A percentile compares a stretch with the other conserved stretches of the same genome.
phyloP scores from a whole-genome alignment of 2,888 invertebrate genomes.

The Nycteola revayana region DNA sequence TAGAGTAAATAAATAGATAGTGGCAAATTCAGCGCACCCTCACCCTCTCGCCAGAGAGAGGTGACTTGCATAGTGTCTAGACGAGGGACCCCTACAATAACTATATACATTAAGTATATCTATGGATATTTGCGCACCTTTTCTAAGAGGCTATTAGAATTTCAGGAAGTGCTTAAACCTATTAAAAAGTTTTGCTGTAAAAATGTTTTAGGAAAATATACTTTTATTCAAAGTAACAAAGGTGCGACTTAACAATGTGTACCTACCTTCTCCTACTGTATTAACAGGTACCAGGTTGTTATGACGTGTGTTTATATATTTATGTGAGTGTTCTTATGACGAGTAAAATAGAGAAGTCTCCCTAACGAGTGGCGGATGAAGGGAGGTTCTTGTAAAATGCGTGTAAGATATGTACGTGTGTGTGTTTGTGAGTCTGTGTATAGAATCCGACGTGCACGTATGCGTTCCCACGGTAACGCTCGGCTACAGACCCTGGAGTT shows the following conservation, averaged over 20 bases:
- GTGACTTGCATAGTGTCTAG: constrained; percentile 78
- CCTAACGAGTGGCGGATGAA: constrained; percentile 34
- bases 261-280: no score
- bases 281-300: no score
- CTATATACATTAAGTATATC: constrained; percentile 32
- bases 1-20: constrained; percentile 76
- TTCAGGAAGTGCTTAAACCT: constrained; percentile 10
- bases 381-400: constrained; percentile 48
- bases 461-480: constrained; percentile 68
- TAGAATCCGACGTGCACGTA: constrained; percentile 42
- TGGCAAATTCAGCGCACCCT: constrained; percentile 68
- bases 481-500: constrained; percentile 45
- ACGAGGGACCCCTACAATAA: constrained; percentile 67
- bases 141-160: constrained; percentile 22
- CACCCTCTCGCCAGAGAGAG: constrained; percentile 63
- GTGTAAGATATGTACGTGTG: constrained; percentile 33
- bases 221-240: constrained; percentile 5
- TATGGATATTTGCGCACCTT: constrained; percentile 40
- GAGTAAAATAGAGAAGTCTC: constrained; percentile 38
- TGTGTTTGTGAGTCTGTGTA: constrained; percentile 31
- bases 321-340: constrained; percentile 21
- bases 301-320: constrained; percentile 7
- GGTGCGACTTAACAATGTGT: no score
- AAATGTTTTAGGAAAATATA: constrained; percentile 7
- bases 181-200: constrained; percentile 2